phyloP scores from a whole-genome alignment of 2,113 vertebrate species.

The Phylloscopus trochiloides region DNA sequence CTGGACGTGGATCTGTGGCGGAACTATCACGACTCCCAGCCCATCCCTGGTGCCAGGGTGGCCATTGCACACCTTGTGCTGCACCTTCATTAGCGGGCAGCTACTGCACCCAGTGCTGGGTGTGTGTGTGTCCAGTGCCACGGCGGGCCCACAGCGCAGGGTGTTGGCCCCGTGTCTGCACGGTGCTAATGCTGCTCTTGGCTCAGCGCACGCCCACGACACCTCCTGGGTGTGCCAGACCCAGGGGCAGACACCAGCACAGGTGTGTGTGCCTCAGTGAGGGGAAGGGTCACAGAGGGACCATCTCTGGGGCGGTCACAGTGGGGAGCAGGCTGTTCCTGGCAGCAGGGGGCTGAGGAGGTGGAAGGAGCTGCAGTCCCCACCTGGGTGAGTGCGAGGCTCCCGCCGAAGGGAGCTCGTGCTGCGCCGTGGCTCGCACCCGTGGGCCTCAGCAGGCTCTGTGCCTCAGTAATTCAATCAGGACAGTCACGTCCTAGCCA shows the following conservation, averaged over 20 bases:
- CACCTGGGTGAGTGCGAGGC: background rate
- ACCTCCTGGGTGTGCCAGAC: rapidly evolving
- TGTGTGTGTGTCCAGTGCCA: rapidly evolving
- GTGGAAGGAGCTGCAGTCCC: rapidly evolving
- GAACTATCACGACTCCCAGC: background rate
- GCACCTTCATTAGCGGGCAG: background rate
- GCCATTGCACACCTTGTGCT: background rate
- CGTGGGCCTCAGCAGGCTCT: background rate
- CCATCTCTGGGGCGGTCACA: background rate
- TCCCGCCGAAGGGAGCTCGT: background rate
- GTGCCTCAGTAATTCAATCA: conserved; percentile 57
- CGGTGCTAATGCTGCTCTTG: rapidly evolving
- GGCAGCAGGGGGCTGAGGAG: background rate
- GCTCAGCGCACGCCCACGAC: rapidly evolving
- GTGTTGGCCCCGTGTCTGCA: rapidly evolving
- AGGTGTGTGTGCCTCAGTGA: rapidly evolving
- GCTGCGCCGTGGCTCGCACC: background rate
- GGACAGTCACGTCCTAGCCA: conserved; percentile 60
- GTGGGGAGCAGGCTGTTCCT: rapidly evolving
- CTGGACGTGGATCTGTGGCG: background rate
- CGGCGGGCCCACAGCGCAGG: rapidly evolving
- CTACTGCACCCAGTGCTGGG: background rate
- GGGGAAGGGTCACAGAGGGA: rapidly evolving
- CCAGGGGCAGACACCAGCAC: background rate
- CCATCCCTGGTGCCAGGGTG: background rate